Conservation (phyloP, 2,888 invertebrate genomes). For the Thereva unica region DNA sequence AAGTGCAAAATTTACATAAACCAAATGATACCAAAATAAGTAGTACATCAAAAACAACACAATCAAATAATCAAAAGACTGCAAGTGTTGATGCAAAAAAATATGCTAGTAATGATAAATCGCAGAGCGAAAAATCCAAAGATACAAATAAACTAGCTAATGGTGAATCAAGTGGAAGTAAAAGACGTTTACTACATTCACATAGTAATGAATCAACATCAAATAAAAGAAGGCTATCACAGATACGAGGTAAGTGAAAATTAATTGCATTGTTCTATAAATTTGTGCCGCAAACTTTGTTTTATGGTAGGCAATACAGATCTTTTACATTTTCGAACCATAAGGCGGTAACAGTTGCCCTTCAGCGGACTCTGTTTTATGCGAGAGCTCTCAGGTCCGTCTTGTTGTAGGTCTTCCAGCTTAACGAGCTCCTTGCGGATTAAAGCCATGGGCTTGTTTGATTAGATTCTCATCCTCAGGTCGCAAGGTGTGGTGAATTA, state of each 20-base stretch:
- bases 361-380: too few species aligned
- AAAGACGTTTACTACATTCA: constrained; percentile 3
- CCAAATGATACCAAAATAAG: constrained; percentile 10
- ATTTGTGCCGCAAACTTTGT: too few species aligned
- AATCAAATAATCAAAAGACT: constrained; percentile 41
- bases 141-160: constrained; percentile 9
- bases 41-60: constrained; percentile 12
- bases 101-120: constrained; percentile 40
- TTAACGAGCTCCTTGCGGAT: too few species aligned
- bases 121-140: constrained; percentile 44
- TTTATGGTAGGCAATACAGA: too few species aligned
- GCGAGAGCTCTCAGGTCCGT: too few species aligned
- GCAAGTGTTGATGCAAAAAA: constrained; percentile 18
- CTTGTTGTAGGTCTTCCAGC: too few species aligned
- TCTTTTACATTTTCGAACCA: too few species aligned
- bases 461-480: too few species aligned
- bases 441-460: too few species aligned
- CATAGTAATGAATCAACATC: constrained; percentile 13
- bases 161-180: constrained; percentile 1
- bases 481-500: too few species aligned
- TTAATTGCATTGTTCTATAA: neutral
- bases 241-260: constrained; percentile 33
- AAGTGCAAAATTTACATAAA: constrained; percentile 40
- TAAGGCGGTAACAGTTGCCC: too few species aligned
- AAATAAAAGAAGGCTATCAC: constrained; percentile 40